Evolutionary conservation across 2,113 vertebrate species (phyloP).

Genomic region (Hyperopisus bebe): DNA sequence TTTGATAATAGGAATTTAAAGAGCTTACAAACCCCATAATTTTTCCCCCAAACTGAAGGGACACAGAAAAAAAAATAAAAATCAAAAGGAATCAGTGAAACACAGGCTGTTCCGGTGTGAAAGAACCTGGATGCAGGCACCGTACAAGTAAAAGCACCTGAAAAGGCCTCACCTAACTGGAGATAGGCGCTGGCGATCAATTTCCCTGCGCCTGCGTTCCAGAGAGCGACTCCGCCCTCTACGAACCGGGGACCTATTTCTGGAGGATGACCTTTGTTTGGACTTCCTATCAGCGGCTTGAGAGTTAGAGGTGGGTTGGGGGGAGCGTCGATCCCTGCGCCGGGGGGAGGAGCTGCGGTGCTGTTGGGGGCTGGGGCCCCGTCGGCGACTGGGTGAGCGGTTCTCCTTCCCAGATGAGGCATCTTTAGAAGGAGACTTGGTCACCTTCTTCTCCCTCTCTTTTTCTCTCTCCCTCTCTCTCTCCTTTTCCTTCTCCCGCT

Average conservation of each 20-base stretch:
- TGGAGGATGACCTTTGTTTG: conserved; percentile 73
- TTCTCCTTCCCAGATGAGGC: conserved; percentile 96
- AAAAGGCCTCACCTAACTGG: conserved; percentile 69
- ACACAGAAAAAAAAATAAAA: not conserved
- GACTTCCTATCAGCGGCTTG: conserved; percentile 56
- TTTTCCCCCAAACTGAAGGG: not conserved
- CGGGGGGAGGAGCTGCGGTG: conserved; percentile 82
- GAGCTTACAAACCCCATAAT: not conserved
- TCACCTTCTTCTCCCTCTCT: conserved; percentile 63
- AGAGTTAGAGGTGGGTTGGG: conserved; percentile 45
- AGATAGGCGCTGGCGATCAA: conserved; percentile 73
- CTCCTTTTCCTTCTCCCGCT: not conserved
- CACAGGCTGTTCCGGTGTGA: not conserved
- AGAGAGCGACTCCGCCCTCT: conserved; percentile 80
- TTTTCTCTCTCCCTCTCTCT: not conserved
- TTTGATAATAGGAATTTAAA: not conserved
- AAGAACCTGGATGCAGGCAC: not conserved
- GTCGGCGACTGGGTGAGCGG: conserved; percentile 77
- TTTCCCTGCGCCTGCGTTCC: conserved; percentile 78
- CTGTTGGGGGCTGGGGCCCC: conserved; percentile 60
- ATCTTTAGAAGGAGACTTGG: conserved; percentile 94
- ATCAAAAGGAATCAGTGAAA: not conserved
- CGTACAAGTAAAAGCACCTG: not conserved
- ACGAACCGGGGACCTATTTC: conserved; percentile 65
- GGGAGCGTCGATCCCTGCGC: conserved; percentile 70